phyloP scores from a whole-genome alignment of 1,140 invertebrate species.

The Zelostemma sp. region DNA sequence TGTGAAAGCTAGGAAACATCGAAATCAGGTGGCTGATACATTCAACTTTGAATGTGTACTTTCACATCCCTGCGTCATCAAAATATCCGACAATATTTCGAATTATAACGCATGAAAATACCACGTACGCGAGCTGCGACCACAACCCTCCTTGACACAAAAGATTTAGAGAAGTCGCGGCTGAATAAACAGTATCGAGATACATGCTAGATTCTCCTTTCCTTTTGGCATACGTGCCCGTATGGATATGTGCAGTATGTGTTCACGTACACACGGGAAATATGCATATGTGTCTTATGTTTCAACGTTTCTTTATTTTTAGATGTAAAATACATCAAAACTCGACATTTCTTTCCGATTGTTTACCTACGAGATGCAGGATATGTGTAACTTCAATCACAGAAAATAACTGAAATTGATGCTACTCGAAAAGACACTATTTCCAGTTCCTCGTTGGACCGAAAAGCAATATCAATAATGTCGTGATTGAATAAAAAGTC shows the following conservation, averaged over 20 bases:
- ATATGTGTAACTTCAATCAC: background rate
- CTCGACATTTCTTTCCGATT: background rate
- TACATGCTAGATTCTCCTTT: constrained; percentile 33
- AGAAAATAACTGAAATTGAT: background rate
- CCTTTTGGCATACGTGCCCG: constrained; percentile 9
- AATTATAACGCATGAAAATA: constrained; percentile 34
- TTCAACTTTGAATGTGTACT: no score
- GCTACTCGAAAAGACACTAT: no score
- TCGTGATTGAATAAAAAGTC: no score
- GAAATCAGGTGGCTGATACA: no score
- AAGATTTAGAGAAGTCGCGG: constrained; percentile 57
- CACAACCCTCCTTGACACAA: constrained; percentile 49
- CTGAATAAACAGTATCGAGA: constrained; percentile 53
- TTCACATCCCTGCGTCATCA: no score
- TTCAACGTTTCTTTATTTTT: background rate
- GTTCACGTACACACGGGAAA: background rate
- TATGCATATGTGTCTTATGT: background rate
- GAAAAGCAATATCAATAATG: no score
- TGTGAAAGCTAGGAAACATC: no score
- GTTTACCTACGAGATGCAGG: background rate
- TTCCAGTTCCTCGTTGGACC: no score
- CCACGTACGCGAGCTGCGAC: constrained; percentile 19
- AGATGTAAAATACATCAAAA: background rate
- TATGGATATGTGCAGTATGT: background rate
- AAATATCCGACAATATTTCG: constrained; percentile 1